Evolutionary conservation across 2,113 vertebrate species (phyloP), one percentile per base, ranked within the genome.

Genomic region (Condylura cristata): DNA sequence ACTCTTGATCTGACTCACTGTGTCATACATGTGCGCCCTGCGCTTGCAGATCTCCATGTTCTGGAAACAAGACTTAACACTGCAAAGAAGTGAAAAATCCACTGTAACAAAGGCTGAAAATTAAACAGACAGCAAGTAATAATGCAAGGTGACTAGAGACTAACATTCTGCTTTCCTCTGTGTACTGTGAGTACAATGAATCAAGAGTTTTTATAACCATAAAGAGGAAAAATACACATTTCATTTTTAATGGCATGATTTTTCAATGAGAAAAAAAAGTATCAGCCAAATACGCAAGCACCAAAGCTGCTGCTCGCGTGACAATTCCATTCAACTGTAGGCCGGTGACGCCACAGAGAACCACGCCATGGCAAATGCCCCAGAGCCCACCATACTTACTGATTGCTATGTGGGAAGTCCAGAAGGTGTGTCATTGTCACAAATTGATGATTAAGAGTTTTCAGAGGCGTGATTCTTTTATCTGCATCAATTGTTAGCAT

Each of bases 31-130:
- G 86, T 99, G 99, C 97, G 99, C 99, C 95, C 99, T 99, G 86
- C 99, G 98, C 97, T 99, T 99, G 98, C 99, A 99, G 96, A 99
- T 99, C 97, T 99, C 99, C 99, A 99, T 99, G 82, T 99, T 99
- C 96, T 99, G 99, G 97, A 99, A 99, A 97, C 99, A 99, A 74
- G 99, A 99, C 97, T 99, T 99, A 94, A 99, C 99, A 83, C 99
- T 99, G 97, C 39, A 97, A 98, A 71, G 17, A 65, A 87, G 24
- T 48, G 92, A 68, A 89, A 96, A 1, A 66, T 30, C 83, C 30
- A 93, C 1, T 74, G 22, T 87, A 93, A 90, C 58, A 41, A 89
- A 71, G 56, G 37, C 88, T 68, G 8, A 76, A 63, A 91, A 78
- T 94, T 86, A 82, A 93, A 95, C 24, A 90, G 32, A 68, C 1